These are phyloP conservation scores for Eulithis testata DNA, from an alignment of 2,888 invertebrate genomes.

Conservation along the genomic window DNA sequence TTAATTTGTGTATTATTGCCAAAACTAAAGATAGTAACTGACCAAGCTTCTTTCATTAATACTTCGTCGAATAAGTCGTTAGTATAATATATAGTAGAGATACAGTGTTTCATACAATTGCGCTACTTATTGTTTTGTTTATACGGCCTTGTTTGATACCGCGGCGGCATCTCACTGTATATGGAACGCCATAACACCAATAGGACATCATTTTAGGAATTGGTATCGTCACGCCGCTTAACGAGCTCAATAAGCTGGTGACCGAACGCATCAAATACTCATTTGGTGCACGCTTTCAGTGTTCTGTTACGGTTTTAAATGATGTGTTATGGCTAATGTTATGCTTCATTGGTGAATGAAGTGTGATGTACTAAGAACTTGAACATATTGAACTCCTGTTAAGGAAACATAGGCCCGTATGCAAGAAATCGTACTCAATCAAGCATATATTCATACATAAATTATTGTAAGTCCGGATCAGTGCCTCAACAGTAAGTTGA, in stretches of 20 bases:
- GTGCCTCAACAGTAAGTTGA: no score
- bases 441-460: no score
- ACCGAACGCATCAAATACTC: conserved; percentile 70
- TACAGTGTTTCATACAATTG: neutral
- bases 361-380: neutral
- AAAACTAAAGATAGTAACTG: no score
- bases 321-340: conserved; percentile 23
- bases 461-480: no score
- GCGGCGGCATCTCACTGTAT: conserved; percentile 45
- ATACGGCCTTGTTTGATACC: no score
- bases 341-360: conserved; percentile 19
- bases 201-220: conserved; percentile 77
- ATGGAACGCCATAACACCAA: conserved; percentile 69
- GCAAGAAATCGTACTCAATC: no score
- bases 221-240: conserved; percentile 70
- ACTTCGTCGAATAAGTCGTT: neutral
- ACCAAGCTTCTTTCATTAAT: neutral
- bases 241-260: conserved; percentile 80
- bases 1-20: no score
- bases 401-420: no score
- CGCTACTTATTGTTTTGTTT: no score
- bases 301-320: conserved; percentile 25
- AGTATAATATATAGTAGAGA: neutral
- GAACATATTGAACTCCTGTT: no score
- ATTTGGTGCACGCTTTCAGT: conserved; percentile 38